Base-by-base conservation (phyloP, 2,888 invertebrate species). In the Villa cingulata region DNA sequence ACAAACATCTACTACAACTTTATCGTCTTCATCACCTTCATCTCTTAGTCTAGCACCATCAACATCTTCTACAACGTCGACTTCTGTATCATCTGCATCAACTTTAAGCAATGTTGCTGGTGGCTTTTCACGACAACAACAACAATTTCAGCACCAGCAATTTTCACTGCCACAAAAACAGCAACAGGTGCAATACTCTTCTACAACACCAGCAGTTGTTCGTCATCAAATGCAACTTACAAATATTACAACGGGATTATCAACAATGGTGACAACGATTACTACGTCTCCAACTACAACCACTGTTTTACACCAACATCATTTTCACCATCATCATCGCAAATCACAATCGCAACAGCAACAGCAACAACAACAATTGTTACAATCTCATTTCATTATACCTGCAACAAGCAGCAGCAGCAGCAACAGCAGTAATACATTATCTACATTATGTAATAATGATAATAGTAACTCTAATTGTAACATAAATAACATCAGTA, bases 1-100 rank as follows among this genome's bases (percentile, higher is more conserved):
- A 56, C 64, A 62, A 57, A 56, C 60, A 54, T 52, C 58, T 48
- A 53, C 56, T 51, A 43, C 53, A 48, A 45, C 50, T 37, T 43
- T 56, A 37, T 37, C 58, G 38, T 48, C 56, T 45, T 20, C 58
- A 46, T 43, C 55, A 48, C 37, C 55, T 48, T 34, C 55, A 38
- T 20, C 51, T 4, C 36, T 23, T 14, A 16, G 12, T 4, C 2
- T 34, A 20, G 27, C 56, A 51, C 41, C 55, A 20, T 16, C 56
- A 51, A 42, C 55, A 32, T 51, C 59, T 49, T 50, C 56, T 37
- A 32, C 51, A 27, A 32, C 50, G 46, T 38, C 48, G 19, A 44
- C 54, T 27, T 53, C 57, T 41, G 54, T 62, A 27, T 57, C 64
- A 49, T 59, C 62, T n/a, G 47, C 54, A 37, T 41, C 53, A 27